Evolutionary conservation across 2,797 vertebrate genomes (phyloP), one percentile per base, ranked within the genome.

Genomic region (Lepus townsendii): DNA sequence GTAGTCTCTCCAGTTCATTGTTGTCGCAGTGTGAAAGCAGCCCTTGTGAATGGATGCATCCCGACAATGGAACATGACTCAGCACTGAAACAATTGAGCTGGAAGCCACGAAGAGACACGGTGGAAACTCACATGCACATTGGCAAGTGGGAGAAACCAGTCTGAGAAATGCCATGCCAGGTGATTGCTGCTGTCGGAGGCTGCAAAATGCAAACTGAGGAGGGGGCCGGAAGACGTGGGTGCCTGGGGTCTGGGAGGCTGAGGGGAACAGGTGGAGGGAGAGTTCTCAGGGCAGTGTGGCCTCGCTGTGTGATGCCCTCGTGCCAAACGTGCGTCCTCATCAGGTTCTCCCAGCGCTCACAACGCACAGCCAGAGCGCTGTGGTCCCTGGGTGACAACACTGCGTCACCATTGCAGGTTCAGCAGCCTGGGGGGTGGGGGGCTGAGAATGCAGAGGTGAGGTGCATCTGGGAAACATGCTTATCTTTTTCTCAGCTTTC

Each of bases 41-140:
- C 84, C 27, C 68, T 2, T 60, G 16, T 62, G 17, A 77, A 60
- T 42, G 50, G 60, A 52, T 38, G 52, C 77, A 13, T 57, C 32
- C 20, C n/a, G 26, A 47, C 26, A 26, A 16, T 35, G 30, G 17
- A 8, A 27, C 32, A 38, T 13, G 52, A 52, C 71, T 79, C 73
- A 60, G 3, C 12, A 0, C 22, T 27, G 60, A 13, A 35, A 73
- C 62, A 38, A 52, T 19, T 52, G 54, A 86, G 35, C 27, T 66
- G n/a, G 3, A 71, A 30, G 16, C 2, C n/a, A 38, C 50, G 1
- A 11, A 24, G 42, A 30, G 4, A 42, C 10, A n/a, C 7, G 0
- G 16, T 13, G 0, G 12, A 86, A 85, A 11, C 3, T 47, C n/a
- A 77, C 57, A 30, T 69, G 17, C 16, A 38, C 26, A 35, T 27